Conservation (phyloP, 2,888 invertebrate genomes). For the Stenoptilia bipunctidactyla region DNA sequence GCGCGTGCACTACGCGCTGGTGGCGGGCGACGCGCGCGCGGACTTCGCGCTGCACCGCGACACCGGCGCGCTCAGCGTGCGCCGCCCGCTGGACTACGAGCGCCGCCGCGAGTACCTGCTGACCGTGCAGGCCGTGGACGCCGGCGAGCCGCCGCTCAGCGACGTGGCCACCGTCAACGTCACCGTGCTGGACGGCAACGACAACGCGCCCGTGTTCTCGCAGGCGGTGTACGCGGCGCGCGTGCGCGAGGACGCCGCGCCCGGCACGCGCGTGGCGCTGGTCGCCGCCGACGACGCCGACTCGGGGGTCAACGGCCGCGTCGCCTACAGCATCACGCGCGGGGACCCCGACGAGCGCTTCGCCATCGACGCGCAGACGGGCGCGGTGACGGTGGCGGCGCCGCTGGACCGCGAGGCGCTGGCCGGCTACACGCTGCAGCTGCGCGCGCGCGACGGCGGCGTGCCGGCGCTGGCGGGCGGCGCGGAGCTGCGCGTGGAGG, state of each 20-base stretch:
- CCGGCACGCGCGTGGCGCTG: constrained; percentile 80
- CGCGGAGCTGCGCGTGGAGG: constrained; percentile 82
- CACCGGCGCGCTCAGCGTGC: constrained; percentile 81
- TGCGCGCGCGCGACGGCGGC: constrained; percentile 87
- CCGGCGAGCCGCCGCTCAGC: constrained; percentile 89
- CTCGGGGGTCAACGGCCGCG: constrained; percentile 82
- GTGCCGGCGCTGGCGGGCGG: constrained; percentile 80
- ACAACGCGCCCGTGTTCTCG: constrained; percentile 86
- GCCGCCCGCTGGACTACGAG: constrained; percentile 89
- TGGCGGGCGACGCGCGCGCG: constrained; percentile 89
- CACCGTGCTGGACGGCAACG: constrained; percentile 87
- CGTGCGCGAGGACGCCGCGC: constrained; percentile 82
- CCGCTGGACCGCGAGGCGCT: constrained; percentile 87
- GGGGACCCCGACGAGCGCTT: constrained; percentile 83
- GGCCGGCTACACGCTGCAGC: constrained; percentile 81
- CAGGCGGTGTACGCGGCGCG: constrained; percentile 82
- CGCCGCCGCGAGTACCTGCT: constrained; percentile 86
- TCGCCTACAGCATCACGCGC: constrained; percentile 82
- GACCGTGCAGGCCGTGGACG: constrained; percentile 91
- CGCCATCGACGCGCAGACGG: constrained; percentile 80
- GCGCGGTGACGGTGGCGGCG: constrained; percentile 80
- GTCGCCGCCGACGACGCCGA: constrained; percentile 89
- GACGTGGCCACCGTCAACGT: constrained; percentile 90
- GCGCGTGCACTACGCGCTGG: constrained; percentile 88
- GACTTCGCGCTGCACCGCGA: constrained; percentile 83